Conservation (phyloP, 2,888 invertebrate species). For the Volucella inflata region DNA sequence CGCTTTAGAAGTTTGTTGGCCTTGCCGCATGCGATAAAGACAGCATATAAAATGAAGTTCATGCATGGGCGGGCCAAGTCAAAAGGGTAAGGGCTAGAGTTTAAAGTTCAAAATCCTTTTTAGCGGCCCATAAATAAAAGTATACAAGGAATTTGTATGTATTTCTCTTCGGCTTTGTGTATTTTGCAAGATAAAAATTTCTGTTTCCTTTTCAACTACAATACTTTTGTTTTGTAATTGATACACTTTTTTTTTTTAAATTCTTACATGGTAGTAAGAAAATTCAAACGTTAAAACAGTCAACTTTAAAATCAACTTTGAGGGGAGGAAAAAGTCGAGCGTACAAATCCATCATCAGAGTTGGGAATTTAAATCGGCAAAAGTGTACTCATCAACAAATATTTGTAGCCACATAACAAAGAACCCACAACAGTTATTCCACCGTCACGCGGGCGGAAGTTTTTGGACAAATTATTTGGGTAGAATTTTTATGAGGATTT, state of each 20-base stretch:
- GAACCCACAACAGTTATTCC: neutral
- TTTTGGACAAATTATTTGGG: slow-evolving; percentile 40
- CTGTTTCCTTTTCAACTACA: neutral
- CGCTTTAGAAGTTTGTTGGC: slow-evolving; percentile 13
- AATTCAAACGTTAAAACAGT: neutral
- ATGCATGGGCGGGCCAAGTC: neutral
- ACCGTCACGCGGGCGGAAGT: slow-evolving; percentile 1
- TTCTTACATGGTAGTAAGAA: slow-evolving; percentile 28
- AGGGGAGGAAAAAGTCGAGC: neutral
- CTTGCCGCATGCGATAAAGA: neutral
- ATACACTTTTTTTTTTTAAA: neutral
- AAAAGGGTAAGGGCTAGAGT: slow-evolving; percentile 25
- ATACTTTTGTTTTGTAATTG: slow-evolving; percentile 6
- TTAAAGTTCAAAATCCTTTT: slow-evolving; percentile 53
- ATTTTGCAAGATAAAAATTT: neutral
- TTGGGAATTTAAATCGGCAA: neutral
- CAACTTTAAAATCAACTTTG: neutral
- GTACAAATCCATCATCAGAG: slow-evolving; percentile 16
- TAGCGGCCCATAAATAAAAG: slow-evolving; percentile 42
- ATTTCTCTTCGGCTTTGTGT: slow-evolving; percentile 13
- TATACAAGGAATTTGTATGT: neutral
- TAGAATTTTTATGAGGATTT: slow-evolving; percentile 31
- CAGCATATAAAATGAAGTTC: neutral
- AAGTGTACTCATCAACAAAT: neutral
- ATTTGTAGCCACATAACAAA: slow-evolving; percentile 18